phyloP scores from a whole-genome alignment of 2,113 vertebrate species.

The Catharus bicknelli region DNA sequence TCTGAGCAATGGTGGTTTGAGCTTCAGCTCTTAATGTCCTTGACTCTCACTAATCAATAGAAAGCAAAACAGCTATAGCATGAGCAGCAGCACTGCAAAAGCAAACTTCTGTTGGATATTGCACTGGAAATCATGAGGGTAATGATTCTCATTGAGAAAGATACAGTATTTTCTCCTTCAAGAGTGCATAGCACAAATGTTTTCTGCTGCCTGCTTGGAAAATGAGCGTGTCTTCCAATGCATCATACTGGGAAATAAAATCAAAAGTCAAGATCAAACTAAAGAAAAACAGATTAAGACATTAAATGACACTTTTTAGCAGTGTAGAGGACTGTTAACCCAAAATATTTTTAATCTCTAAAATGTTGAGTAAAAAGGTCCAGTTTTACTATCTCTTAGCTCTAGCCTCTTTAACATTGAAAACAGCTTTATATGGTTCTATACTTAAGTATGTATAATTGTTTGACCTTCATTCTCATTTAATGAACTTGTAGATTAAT shows the following conservation, averaged over 20 bases:
- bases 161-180: neutral
- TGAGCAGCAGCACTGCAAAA: neutral
- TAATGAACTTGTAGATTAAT: slow-evolving; percentile 18
- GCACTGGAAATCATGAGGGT: neutral
- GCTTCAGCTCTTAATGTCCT: slow-evolving; percentile 5
- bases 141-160: slow-evolving; percentile 6
- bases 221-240: neutral
- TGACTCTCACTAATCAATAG: slow-evolving; percentile 38
- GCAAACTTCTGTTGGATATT: neutral
- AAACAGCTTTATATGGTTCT: slow-evolving; percentile 1
- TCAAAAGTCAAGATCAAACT: neutral
- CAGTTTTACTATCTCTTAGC: neutral
- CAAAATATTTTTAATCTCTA: neutral
- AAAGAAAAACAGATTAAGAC: neutral
- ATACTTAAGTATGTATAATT: neutral
- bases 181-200: neutral
- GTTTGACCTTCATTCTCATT: neutral
- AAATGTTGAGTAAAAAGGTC: neutral
- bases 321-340: neutral
- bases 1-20: neutral
- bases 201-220: neutral
- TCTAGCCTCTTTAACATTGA: slow-evolving; percentile 4
- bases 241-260: neutral
- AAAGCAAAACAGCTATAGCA: slow-evolving; percentile 5
- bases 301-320: neutral